Base-by-base conservation (phyloP, 2,888 invertebrate genomes). In the Gari tellinella region DNA sequence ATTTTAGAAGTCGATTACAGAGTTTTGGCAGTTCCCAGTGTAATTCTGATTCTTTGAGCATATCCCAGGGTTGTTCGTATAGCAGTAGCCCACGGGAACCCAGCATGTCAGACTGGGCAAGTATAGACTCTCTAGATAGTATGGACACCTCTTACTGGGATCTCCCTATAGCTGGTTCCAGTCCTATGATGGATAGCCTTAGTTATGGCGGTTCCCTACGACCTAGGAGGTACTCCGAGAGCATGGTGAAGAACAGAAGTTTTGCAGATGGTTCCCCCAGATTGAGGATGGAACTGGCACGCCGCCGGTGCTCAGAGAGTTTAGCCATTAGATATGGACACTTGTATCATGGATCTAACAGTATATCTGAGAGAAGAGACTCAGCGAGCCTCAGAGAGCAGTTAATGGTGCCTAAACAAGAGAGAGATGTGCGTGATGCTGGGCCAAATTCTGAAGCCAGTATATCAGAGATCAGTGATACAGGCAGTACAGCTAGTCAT, bases 111-210 rank as follows among this genome's bases (percentile, higher is more conserved):
- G 19, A 17, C 19, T 43, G 43, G n/a, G n/a, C n/a, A 8, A 43
- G 43, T 17, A 14, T n/a, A 43, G 43, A 43, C n/a, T 48, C 55
- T 25, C 31, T 31, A 14, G 46, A 43, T 23, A 41, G 48, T 56
- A 8, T 64, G 25, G 40, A 64, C 49, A 64, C 64, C n/a, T 64
- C 64, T 21, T 64, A 64, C 15, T 64, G 64, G 64, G 48, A 64
- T 40, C 46, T 64, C n/a, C 48, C 19, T 14, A 49, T 64, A n/a
- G 53, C 53, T 46, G 52, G 15, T 23, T 23, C 10, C 26, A 53
- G 46, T 15, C 17, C 10, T 38, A 53, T 12, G 12, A 37, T 25
- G n/a, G 41, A 17, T 52, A 7, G 1, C n/a, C 15, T 12, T n/a
- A n/a, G 25, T 19, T 31, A 31, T 31, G 31, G 19, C 14, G 43